These are phyloP conservation scores for Apamea epomidion DNA, from an alignment of 2,888 invertebrate genomes.

Conservation along the genomic window DNA sequence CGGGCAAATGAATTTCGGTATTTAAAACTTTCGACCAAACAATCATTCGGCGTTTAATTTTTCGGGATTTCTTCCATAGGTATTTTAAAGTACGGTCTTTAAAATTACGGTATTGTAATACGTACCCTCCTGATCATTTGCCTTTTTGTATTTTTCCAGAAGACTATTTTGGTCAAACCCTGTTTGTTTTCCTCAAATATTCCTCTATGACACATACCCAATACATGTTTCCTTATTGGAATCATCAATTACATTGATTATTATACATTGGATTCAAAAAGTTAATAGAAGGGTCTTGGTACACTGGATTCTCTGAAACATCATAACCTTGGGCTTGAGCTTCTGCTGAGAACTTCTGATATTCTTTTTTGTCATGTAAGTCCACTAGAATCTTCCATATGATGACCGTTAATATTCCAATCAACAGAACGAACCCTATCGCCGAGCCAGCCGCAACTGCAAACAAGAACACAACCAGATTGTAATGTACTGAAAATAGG, in stretches of 20 bases:
- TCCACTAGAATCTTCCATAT: slow-evolving; percentile 82
- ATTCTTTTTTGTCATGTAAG: slow-evolving; percentile 80
- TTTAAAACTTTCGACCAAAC: no score
- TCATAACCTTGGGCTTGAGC: slow-evolving; percentile 75
- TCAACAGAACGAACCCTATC: slow-evolving; percentile 76
- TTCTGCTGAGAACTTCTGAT: slow-evolving; percentile 76
- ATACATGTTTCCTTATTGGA: slow-evolving; percentile 41
- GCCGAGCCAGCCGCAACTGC: slow-evolving; percentile 80
- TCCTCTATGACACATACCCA: slow-evolving; percentile 28
- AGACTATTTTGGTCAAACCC: slow-evolving; percentile 2
- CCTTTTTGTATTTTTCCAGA: not conserved
- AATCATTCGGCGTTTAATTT: no score
- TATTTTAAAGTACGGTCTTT: no score
- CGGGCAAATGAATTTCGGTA: no score
- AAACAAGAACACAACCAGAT: slow-evolving; percentile 48
- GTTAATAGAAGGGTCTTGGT: slow-evolving; percentile 71
- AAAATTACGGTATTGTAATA: no score
- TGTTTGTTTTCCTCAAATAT: slow-evolving; percentile 51
- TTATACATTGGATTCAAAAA: slow-evolving; percentile 77
- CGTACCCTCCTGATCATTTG: no score
- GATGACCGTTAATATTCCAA: slow-evolving; percentile 81
- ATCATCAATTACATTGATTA: slow-evolving; percentile 35
- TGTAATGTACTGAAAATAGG: slow-evolving; percentile 9
- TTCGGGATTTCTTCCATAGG: no score
- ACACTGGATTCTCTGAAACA: slow-evolving; percentile 75